A percentile compares a stretch with the other conserved stretches of the same genome.
Conservation (phyloP, 30 jellyfish, hydroid and myxozoan species). For the Rhopilema esculentum region DNA sequence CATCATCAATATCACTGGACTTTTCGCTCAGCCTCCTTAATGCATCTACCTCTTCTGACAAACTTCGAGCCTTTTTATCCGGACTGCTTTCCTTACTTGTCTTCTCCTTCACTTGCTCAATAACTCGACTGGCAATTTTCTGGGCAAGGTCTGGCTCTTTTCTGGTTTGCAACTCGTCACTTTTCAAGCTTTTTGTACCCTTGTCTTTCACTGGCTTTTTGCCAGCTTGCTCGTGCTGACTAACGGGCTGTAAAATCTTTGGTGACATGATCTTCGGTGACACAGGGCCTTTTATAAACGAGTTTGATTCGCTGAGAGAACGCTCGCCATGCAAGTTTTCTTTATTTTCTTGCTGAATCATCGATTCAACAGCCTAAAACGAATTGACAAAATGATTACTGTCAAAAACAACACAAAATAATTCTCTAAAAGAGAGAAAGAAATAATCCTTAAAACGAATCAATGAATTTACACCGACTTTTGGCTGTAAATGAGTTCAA, state of each 20-base stretch:
- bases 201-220: slow-evolving; percentile 24
- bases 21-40: slow-evolving; percentile 7
- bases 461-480: no score
- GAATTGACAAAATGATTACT: not conserved
- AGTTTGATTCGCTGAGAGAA: slow-evolving; percentile 45
- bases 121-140: not conserved
- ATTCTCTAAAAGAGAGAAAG: no score
- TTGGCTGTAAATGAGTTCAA: no score
- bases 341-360: slow-evolving; percentile 78
- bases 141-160: slow-evolving; percentile 18
- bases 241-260: slow-evolving; percentile 45
- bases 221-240: slow-evolving; percentile 26
- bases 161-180: slow-evolving; percentile 2
- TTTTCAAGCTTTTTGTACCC: slow-evolving; percentile 9
- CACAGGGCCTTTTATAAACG: slow-evolving; percentile 50
- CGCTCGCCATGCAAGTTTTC: slow-evolving; percentile 64
- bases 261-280: slow-evolving; percentile 78
- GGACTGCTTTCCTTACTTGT: not conserved
- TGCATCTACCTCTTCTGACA: slow-evolving; percentile 62
- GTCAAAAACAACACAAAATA: not conserved
- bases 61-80: slow-evolving; percentile 12
- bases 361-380: slow-evolving; percentile 84
- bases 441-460: no score
- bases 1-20: not conserved
- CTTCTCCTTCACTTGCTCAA: slow-evolving; percentile 22